Conservation (phyloP, 2,113 vertebrate species). For the Danionella cerebrum region DNA sequence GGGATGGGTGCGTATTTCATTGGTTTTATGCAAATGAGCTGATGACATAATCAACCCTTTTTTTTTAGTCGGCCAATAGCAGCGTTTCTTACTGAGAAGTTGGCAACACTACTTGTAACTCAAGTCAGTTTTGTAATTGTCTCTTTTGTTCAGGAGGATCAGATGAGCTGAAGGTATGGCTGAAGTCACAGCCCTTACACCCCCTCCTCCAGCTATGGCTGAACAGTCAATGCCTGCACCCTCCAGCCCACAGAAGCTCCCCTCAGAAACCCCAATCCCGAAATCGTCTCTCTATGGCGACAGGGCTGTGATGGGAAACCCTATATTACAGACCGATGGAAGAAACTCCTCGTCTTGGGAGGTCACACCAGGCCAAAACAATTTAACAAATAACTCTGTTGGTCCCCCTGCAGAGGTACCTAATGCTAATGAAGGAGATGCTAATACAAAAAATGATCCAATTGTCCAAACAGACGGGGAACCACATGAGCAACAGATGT, state of each 20-base stretch:
- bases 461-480: background rate
- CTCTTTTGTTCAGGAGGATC: slow-evolving; percentile 10
- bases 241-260: slow-evolving; percentile 42
- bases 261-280: slow-evolving; percentile 34
- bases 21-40: no score
- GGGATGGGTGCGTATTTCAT: no score
- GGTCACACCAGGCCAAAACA: background rate
- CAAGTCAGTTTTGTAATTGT: background rate
- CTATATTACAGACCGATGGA: background rate
- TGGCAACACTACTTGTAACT: no score
- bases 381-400: background rate
- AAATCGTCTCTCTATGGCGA: slow-evolving; percentile 59
- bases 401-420: slow-evolving; percentile 5
- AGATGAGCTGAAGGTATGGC: slow-evolving; percentile 55
- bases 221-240: slow-evolving; percentile 50
- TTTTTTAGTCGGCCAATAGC: no score
- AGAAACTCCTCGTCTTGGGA: background rate
- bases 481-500: slow-evolving; percentile 21
- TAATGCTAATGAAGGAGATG: slow-evolving; percentile 14
- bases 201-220: slow-evolving; percentile 52
- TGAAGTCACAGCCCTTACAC: slow-evolving; percentile 60
- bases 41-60: no score
- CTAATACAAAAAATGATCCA: background rate
- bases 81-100: no score
- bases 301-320: slow-evolving; percentile 40